Conservation (phyloP, 2,113 vertebrate species). For the Brevimyrus niger region DNA sequence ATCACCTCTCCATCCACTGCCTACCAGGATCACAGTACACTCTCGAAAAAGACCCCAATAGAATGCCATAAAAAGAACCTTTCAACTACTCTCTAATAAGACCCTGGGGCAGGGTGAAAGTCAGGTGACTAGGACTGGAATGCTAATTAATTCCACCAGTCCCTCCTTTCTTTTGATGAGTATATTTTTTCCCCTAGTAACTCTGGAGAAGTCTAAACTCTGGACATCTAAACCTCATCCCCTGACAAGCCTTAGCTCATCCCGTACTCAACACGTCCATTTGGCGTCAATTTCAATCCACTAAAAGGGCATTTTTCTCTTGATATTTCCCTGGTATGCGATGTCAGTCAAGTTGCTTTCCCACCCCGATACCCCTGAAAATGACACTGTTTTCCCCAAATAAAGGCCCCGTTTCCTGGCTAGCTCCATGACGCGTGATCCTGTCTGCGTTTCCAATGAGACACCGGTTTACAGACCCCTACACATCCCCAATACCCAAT, state of each 20-base stretch:
- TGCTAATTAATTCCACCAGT: conserved; percentile 6
- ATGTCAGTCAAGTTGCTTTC: neutral
- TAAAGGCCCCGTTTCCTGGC: neutral
- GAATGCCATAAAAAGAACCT: neutral
- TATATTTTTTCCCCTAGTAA: neutral
- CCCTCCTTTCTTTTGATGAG: neutral
- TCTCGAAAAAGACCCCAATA: neutral
- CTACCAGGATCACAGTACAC: neutral
- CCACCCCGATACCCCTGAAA: neutral
- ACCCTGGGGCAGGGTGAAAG: conserved; percentile 1
- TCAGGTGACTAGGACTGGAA: neutral
- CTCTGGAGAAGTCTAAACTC: neutral
- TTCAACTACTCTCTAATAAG: neutral
- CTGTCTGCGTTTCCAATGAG: neutral
- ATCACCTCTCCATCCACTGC: neutral
- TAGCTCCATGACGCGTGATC: neutral
- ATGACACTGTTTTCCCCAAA: neutral
- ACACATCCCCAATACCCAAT: neutral
- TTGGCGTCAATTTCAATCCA: neutral
- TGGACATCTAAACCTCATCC: neutral
- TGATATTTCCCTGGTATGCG: neutral
- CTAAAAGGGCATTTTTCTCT: neutral
- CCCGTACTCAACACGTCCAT: neutral
- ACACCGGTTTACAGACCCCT: neutral
- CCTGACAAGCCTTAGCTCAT: neutral